A percentile compares a stretch with the other conserved stretches of the same genome.
Conservation (phyloP, 2,797 vertebrate species). For the Peromyscus aztecus region DNA sequence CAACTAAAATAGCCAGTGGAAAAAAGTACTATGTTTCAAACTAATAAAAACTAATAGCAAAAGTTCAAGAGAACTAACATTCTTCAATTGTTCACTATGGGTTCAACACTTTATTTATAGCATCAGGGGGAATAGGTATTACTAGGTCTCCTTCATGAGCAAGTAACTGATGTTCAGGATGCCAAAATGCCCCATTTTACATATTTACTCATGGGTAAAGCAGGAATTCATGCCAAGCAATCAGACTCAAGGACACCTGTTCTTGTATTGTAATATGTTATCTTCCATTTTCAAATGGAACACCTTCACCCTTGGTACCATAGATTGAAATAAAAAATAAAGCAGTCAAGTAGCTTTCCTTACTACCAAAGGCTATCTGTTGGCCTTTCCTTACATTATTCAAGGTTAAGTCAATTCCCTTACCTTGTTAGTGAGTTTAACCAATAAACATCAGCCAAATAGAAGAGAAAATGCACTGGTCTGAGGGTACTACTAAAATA, state of each 20-base stretch:
- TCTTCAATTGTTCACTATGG: conserved; percentile 1
- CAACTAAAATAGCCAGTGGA: conserved; percentile 13
- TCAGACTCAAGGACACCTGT: conserved; percentile 51
- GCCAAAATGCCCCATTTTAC: conserved; percentile 16
- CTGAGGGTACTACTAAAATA: neutral
- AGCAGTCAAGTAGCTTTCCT: conserved; percentile 54
- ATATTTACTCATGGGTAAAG: conserved; percentile 53
- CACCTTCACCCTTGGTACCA: conserved; percentile 53
- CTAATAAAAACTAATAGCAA: conserved; percentile 28
- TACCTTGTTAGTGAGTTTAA: conserved; percentile 42
- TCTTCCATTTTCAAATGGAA: conserved; percentile 55
- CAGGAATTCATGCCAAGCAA: conserved; percentile 41
- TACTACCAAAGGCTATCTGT: conserved; percentile 57
- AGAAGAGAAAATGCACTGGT: neutral
- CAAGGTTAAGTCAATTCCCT: conserved; percentile 50
- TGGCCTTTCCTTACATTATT: conserved; percentile 59
- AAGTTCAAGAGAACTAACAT: conserved; percentile 58
- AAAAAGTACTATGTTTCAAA: conserved; percentile 4
- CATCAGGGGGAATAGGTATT: conserved; percentile 24
- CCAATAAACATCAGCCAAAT: conserved; percentile 13
- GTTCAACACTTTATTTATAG: conserved; percentile 60
- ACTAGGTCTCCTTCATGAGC: conserved; percentile 19
- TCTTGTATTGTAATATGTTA: conserved; percentile 44
- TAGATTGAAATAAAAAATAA: conserved; percentile 67
- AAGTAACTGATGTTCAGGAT: conserved; percentile 50